Evolutionary conservation across 2,888 invertebrate species (phyloP).

Genomic region (Busseola fusca): DNA sequence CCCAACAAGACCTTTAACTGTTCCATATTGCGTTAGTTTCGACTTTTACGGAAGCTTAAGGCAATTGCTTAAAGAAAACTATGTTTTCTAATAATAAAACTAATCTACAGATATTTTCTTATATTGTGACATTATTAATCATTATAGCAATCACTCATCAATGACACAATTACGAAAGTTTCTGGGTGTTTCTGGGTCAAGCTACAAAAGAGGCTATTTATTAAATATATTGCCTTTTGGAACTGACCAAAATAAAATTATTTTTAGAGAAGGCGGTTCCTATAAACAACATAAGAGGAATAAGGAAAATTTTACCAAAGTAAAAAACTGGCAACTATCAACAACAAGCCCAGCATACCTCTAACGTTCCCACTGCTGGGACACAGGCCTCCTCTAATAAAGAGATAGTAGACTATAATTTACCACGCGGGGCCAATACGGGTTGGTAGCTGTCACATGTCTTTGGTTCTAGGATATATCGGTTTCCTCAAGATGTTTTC

Average conservation of each 20-base stretch:
- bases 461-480: no score
- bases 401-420: no score
- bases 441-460: no score
- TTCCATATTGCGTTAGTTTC: slow-evolving; percentile 41
- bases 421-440: no score
- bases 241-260: not conserved
- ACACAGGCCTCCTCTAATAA: no score
- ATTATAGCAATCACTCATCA: not conserved
- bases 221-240: not conserved
- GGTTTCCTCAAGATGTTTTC: no score
- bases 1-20: slow-evolving; percentile 21
- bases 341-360: not conserved
- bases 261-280: not conserved
- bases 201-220: slow-evolving; percentile 6
- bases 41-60: slow-evolving; percentile 1
- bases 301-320: not conserved
- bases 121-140: slow-evolving; percentile 31
- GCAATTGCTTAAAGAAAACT: slow-evolving; percentile 7
- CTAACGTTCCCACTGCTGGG: no score
- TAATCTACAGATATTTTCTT: slow-evolving; percentile 30
- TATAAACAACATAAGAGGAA: not conserved
- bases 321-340: not conserved
- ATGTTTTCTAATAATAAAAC: slow-evolving; percentile 25
- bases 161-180: not conserved
- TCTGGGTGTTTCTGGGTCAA: not conserved